Evolutionary conservation across 2,888 invertebrate genomes (phyloP), one percentile per base, ranked within the genome.

Genomic region (Drosophila mimica): DNA sequence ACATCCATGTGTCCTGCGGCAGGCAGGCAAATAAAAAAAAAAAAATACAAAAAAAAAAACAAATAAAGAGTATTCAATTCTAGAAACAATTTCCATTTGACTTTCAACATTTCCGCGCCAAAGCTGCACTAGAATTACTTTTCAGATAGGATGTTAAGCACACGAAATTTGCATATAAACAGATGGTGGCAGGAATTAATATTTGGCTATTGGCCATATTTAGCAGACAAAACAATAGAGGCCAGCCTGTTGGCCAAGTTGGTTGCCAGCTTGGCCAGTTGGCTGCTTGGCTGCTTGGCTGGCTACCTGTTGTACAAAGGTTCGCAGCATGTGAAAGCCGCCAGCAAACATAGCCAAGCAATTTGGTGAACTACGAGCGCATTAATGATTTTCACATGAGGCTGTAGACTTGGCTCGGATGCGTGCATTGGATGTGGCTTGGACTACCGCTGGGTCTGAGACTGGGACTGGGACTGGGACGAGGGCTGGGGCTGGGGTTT

Each of bases 181-280:
- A 76, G 82, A 75, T 83, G 76, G 68, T 20, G 70, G 68, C 77
- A 80, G 85, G 85, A 86, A 89, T 86, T 86, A 86, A 89, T 86
- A 86, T 86, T 86, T 86, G 89, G 85, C 82, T 89, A 86, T 86
- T 82, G 88, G 88, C 85, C 85, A 88, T 86, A 86, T 86, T 88
- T 78, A 89, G 89, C 81, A 84, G 85, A 86, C 89, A 86, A 71
- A 88, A 86, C 85, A 86, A 86, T 86, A 84, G 89, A 73, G 65
- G 74, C 68, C 51, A 49, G 53, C 48, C 64, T 58, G 53, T 46
- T 57, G 28, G 46, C 31, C 48, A 58, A 48, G 70, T 43, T 51
- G 38, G 33, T 56, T 51, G 49, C 43, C 53, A 49, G 36, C 38
- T 34, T 38, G 38, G 20, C 38, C n/a, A 28, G 25, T 30, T 48